Conservation (phyloP, 1,140 invertebrate species). For the Periplaneta americana region DNA sequence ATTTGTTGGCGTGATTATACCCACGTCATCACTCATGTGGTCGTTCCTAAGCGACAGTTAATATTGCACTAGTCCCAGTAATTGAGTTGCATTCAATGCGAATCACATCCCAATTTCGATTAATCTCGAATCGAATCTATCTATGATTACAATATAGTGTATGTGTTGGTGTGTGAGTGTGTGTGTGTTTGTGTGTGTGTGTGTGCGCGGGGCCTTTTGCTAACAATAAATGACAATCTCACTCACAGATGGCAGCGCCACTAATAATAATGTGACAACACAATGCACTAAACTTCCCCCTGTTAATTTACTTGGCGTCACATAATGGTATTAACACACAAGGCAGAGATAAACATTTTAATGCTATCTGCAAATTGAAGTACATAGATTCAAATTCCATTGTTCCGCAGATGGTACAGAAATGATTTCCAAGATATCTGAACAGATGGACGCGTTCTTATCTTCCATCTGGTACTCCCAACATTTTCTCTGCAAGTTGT, state of each 20-base stretch:
- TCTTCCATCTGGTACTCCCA: not conserved
- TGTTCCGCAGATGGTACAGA: not conserved
- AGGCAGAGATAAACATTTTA: not conserved
- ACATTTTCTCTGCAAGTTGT: no score
- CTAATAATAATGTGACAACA: not conserved
- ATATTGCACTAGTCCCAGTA: not conserved
- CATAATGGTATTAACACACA: not conserved
- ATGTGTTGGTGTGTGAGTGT: no score
- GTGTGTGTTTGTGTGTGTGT: no score
- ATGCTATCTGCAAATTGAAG: not conserved
- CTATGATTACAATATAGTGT: not conserved
- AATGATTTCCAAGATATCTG: not conserved
- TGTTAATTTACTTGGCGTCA: not conserved
- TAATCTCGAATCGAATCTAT: not conserved
- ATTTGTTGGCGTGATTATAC: not conserved
- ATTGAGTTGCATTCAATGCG: not conserved
- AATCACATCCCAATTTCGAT: not conserved
- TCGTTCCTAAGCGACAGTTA: not conserved
- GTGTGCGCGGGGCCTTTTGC: no score
- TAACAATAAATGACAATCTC: not conserved
- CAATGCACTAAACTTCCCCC: not conserved
- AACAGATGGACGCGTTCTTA: not conserved
- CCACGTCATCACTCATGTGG: not conserved
- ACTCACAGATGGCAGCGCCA: not conserved
- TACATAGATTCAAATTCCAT: not conserved